Conservation (phyloP, 2,113 vertebrate genomes). For the Otolemur garnettii region DNA sequence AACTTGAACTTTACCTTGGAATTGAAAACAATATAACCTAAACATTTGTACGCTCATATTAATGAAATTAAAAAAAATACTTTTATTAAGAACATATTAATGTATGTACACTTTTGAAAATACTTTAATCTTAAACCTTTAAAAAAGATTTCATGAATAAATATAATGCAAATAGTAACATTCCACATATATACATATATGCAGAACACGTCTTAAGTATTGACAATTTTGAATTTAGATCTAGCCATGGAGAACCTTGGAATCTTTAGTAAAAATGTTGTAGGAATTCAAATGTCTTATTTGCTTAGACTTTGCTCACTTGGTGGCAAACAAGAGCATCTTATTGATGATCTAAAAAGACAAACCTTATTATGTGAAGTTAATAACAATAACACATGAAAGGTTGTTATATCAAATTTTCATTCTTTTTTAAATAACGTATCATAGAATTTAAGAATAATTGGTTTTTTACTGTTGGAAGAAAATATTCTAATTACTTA, state of each 20-base stretch:
- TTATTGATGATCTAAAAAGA: not conserved
- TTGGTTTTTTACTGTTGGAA: not conserved
- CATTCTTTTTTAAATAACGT: not conserved
- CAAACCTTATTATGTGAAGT: not conserved
- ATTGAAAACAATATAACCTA: too few relatives aligned
- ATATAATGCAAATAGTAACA: not conserved
- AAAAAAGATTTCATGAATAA: not conserved
- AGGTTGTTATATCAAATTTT: not conserved
- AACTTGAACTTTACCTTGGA: too few relatives aligned
- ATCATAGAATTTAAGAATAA: not conserved
- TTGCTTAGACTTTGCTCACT: constrained; percentile 1
- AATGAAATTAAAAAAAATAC: not conserved
- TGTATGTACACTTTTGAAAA: not conserved
- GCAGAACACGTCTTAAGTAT: not conserved
- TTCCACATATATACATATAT: not conserved
- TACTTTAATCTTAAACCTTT: constrained; percentile 4
- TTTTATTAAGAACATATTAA: constrained; percentile 61
- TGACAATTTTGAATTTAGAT: not conserved
- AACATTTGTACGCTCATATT: too few relatives aligned
- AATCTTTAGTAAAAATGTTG: not conserved
- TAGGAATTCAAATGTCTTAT: not conserved
- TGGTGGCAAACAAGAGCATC: not conserved
- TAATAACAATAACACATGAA: not conserved
- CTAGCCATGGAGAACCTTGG: not conserved
- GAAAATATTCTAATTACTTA: not conserved